Percentiles rank a stretch among this genome's conserved stretches.
phyloP scores from a whole-genome alignment of 92 coral and sea anemone species.

The Heliopora coerulea region DNA sequence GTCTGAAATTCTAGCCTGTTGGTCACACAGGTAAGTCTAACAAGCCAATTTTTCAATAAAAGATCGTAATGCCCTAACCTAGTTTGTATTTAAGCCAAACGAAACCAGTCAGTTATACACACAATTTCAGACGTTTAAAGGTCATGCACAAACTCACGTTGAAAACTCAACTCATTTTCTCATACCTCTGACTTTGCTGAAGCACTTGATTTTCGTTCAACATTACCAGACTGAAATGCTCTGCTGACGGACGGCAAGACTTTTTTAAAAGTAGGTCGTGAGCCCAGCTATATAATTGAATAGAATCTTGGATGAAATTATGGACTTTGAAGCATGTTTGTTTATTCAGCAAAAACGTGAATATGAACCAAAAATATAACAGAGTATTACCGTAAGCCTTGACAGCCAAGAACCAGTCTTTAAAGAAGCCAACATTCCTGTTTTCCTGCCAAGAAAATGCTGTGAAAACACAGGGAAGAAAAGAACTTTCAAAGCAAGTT shows the following conservation, averaged over 20 bases:
- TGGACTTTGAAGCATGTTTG: background rate
- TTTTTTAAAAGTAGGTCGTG: background rate
- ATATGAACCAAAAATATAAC: background rate
- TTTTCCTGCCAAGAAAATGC: background rate
- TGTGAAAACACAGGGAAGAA: background rate
- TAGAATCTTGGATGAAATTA: background rate
- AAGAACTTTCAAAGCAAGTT: too few species aligned
- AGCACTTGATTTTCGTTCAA: background rate
- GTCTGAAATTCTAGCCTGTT: too few species aligned
- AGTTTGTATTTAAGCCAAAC: background rate
- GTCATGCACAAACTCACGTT: background rate
- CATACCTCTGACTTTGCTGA: background rate
- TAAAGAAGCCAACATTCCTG: background rate
- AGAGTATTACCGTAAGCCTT: conserved; percentile 2
- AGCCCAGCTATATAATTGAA: background rate
- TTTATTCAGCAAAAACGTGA: background rate
- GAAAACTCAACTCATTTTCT: background rate
- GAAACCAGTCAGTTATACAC: too few species aligned
- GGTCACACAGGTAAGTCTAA: too few species aligned
- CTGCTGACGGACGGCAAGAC: background rate
- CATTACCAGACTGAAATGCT: background rate
- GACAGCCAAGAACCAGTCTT: background rate
- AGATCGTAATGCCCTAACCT: background rate
- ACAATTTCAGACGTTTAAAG: background rate
- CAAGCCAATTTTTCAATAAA: too few species aligned